These are phyloP conservation scores for Gadopsis marmoratus DNA, from an alignment of 2,797 vertebrate genomes.

Conservation along the genomic window DNA sequence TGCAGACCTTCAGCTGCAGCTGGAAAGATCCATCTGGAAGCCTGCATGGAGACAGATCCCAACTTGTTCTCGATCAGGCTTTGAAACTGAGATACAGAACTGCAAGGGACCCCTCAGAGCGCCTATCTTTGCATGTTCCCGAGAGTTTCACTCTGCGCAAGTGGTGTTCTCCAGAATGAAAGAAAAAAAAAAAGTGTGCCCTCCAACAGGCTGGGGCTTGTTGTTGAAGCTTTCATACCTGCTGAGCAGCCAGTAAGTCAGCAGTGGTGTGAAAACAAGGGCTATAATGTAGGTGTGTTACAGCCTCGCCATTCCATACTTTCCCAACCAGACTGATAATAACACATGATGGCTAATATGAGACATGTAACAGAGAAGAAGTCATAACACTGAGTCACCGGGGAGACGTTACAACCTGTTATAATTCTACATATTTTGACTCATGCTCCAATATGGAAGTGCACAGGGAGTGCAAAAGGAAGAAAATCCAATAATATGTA, in stretches of 20 bases:
- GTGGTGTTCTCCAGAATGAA: neutral
- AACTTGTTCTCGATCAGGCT: neutral
- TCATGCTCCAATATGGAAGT: neutral
- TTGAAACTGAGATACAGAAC: neutral
- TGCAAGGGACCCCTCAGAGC: neutral
- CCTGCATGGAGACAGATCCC: neutral
- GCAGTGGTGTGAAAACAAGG: constrained; percentile 47
- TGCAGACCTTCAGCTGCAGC: constrained; percentile 6
- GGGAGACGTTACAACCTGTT: neutral
- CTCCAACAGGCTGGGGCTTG: constrained; percentile 66
- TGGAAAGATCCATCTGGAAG: neutral
- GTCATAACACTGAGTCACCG: constrained; percentile 21
- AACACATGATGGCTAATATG: constrained; percentile 3
- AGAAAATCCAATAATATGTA: neutral
- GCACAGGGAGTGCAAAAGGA: neutral
- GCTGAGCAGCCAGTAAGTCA: constrained; percentile 53
- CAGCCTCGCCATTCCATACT: constrained; percentile 28
- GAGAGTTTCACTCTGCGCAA: neutral
- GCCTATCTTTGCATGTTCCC: neutral
- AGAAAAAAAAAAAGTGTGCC: constrained; percentile 31
- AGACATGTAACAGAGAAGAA: neutral
- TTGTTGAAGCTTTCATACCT: constrained; percentile 54
- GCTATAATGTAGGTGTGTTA: constrained; percentile 35
- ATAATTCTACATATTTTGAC: neutral
- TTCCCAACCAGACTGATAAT: constrained; percentile 44